Percentiles rank a stretch among this genome's conserved stretches.
These are phyloP conservation scores for Nomada ferruginata DNA, from an alignment of 2,888 invertebrate genomes.

Conservation along the genomic window DNA sequence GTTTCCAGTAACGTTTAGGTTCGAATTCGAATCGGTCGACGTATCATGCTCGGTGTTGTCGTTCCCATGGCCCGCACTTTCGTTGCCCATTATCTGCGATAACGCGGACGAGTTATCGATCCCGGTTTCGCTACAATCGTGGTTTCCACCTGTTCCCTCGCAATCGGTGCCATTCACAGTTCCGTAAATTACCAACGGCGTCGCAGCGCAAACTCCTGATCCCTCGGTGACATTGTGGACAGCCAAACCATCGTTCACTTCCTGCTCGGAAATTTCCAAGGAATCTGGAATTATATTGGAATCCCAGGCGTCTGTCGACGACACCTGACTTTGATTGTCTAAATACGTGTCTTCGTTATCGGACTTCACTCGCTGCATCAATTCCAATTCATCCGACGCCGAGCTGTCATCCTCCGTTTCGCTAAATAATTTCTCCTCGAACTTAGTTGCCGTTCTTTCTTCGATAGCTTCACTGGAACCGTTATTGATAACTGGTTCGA, in stretches of 20 bases:
- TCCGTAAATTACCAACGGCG: constrained; percentile 7
- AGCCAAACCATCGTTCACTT: not conserved
- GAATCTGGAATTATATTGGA: constrained; percentile 80
- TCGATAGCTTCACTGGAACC: not conserved
- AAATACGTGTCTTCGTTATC: not conserved
- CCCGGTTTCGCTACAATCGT: constrained; percentile 24
- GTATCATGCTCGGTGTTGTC: constrained; percentile 37
- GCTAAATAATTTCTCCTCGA: not conserved
- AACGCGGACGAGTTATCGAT: constrained; percentile 57
- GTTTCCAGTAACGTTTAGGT: constrained; percentile 29
- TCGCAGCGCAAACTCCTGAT: constrained; percentile 6
- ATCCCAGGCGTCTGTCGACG: constrained; percentile 58
- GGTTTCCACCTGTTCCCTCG: not conserved
- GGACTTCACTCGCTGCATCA: not conserved
- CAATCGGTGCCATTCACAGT: not conserved
- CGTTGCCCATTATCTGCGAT: constrained; percentile 49
- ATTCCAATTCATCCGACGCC: constrained; percentile 19
- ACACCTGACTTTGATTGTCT: constrained; percentile 13
- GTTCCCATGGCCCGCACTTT: constrained; percentile 30
- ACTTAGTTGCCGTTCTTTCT: not conserved
- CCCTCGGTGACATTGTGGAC: not conserved
- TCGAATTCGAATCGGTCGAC: constrained; percentile 31
- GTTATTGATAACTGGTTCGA: constrained; percentile 50
- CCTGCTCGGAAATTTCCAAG: constrained; percentile 71
- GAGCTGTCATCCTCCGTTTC: not conserved